Base-by-base conservation (phyloP, 1,140 invertebrate genomes). In the Tyrophagus putrescentiae region DNA sequence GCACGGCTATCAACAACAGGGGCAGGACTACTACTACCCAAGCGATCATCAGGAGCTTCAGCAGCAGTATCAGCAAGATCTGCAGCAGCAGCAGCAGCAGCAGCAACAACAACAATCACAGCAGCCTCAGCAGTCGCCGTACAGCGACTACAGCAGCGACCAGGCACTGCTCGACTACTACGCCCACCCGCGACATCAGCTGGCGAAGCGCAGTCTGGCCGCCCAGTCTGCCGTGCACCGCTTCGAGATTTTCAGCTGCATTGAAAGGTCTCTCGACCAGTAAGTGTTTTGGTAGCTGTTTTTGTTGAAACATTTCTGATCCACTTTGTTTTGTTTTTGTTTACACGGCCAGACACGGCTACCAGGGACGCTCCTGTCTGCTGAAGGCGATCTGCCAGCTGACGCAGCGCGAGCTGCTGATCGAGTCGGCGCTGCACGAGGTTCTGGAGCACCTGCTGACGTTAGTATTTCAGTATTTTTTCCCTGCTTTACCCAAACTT, bases 381-480 rank as follows among this genome's bases (percentile, higher is more conserved):
- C 33, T 18, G 7, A 53, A 58, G 36, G 9, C 58, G 31, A 60
- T 60, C 9, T 60, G 58, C 36, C 50, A 60, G 32, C 28, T 60
- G 36, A 48, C 58, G 6, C n/a, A 60, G 18, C 16, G 21, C 18
- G 21, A 23, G 28, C 21, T 60, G 11, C 44, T 60, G 7, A 60
- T 60, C 57, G 58, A 60, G 23, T 21, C 58, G 23, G 11, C 45
- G 16, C 21, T 60, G 16, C 58, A 60, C 32, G 58, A 60, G 27
- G 23, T 60, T 6, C 18, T 60, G 6, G 58, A 60, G 32, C 58
- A 60, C 57, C 23, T 60, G 7, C 33, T 60, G 13, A 58, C 56
- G 56, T 58, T 28, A 53, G 56, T 57, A 21, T 13, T 11, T n/a
- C n/a, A n/a, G n/a, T n/a, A n/a, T n/a, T n/a, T n/a, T n/a, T n/a